A percentile compares a stretch with the other conserved stretches of the same genome.
These are phyloP conservation scores for Drosophila tristis DNA, from an alignment of 1,140 invertebrate genomes.

Conservation along the genomic window DNA sequence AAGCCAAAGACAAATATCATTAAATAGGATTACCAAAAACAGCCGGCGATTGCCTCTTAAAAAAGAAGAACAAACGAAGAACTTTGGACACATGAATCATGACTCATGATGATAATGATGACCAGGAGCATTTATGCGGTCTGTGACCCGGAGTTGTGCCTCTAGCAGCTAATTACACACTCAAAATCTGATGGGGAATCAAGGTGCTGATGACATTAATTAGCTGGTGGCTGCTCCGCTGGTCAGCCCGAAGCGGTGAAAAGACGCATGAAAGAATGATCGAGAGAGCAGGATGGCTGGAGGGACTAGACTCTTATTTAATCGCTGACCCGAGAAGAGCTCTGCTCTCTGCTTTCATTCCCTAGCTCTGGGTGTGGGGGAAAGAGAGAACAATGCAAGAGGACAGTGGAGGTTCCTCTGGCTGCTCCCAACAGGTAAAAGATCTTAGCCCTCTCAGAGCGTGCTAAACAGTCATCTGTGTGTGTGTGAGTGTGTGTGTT, in stretches of 20 bases:
- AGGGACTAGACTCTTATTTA: slow-evolving; percentile 37
- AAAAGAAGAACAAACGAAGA: slow-evolving; percentile 37
- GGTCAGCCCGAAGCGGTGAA: slow-evolving; percentile 21
- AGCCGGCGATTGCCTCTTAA: slow-evolving; percentile 53
- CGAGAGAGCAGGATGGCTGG: background rate
- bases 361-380: too few relatives aligned
- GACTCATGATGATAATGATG: slow-evolving; percentile 58
- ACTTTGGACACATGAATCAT: slow-evolving; percentile 46
- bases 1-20: slow-evolving; percentile 67
- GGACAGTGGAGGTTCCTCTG: slow-evolving; percentile 46
- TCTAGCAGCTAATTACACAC: slow-evolving; percentile 64
- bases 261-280: slow-evolving; percentile 23
- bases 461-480: too few relatives aligned
- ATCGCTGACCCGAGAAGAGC: slow-evolving; percentile 32
- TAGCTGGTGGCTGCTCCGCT: slow-evolving; percentile 43
- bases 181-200: slow-evolving; percentile 58
- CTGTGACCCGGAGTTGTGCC: slow-evolving; percentile 49
- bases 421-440: slow-evolving; percentile 52
- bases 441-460: slow-evolving; percentile 29
- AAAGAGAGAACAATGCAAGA: slow-evolving; percentile 44
- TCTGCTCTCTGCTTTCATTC: slow-evolving; percentile 4
- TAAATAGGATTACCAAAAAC: slow-evolving; percentile 77
- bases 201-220: slow-evolving; percentile 76
- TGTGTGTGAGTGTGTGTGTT: slow-evolving; percentile 6
- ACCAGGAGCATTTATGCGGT: slow-evolving; percentile 74